Evolutionary conservation across 23 tunicate species (phyloP).

Genomic region (Styela plicata): DNA sequence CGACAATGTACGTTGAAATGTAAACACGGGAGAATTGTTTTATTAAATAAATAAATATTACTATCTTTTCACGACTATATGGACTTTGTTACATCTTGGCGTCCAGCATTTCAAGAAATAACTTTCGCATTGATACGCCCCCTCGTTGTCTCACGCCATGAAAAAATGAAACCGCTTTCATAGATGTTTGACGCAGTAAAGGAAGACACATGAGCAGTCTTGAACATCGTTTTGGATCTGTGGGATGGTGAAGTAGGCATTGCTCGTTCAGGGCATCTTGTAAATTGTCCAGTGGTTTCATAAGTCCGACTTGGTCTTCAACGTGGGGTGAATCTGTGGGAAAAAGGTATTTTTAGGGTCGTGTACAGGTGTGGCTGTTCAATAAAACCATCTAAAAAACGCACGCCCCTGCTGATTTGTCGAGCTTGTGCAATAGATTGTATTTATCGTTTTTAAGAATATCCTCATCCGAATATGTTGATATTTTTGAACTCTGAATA

Average conservation of each 20-base stretch:
- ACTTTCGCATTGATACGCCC: conserved; percentile 63
- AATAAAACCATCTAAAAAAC: too few relatives aligned
- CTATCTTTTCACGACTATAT: background rate
- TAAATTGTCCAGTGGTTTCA: conserved; percentile 49
- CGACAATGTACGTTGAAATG: too few relatives aligned
- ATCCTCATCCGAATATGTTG: too few relatives aligned
- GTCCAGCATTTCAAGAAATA: conserved; percentile 90
- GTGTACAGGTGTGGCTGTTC: too few relatives aligned
- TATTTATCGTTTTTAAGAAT: too few relatives aligned
- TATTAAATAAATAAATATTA: background rate
- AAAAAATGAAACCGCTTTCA: conserved; percentile 73
- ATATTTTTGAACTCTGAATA: too few relatives aligned
- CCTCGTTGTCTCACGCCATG: conserved; percentile 66
- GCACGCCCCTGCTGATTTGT: too few relatives aligned
- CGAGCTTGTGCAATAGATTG: too few relatives aligned
- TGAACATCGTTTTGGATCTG: conserved; percentile 48
- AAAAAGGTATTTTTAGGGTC: background rate
- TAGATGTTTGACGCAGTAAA: conserved; percentile 53
- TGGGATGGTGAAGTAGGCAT: conserved; percentile 10
- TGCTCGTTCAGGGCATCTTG: conserved; percentile 50
- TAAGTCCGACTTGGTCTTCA: conserved; percentile 43
- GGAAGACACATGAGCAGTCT: conserved; percentile 79
- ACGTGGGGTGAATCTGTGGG: conserved; percentile 70
- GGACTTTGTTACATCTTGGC: conserved; percentile 49
- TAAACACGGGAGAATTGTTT: too few relatives aligned